Percentiles rank a stretch among this genome's conserved stretches.
Evolutionary conservation across 2,797 vertebrate species (phyloP).

Genomic region (Oreochromis grahami): DNA sequence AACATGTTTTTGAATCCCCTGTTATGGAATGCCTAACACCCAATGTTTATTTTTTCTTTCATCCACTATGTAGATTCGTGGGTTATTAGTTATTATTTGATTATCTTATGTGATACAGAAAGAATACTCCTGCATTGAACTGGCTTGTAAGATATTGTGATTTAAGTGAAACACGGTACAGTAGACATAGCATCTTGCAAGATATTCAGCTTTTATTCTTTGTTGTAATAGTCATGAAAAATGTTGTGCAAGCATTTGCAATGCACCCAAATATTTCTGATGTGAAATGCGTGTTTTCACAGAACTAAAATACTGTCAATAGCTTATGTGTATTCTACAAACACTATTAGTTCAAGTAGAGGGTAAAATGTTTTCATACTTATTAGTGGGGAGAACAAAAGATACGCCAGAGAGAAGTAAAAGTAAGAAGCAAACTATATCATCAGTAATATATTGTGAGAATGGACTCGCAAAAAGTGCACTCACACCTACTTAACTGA

Average conservation of each 20-base stretch:
- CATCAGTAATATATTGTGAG: conserved; percentile 48
- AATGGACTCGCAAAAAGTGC: conserved; percentile 21
- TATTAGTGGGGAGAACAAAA: conserved; percentile 6
- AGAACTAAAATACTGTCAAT: not conserved
- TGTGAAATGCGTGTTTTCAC: not conserved
- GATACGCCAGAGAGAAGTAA: conserved; percentile 33
- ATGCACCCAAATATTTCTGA: not conserved
- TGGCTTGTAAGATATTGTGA: conserved; percentile 13
- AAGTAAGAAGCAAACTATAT: conserved; percentile 47
- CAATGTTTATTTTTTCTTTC: not conserved
- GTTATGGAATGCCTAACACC: not conserved
- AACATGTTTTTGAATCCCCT: not conserved
- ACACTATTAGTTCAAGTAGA: not conserved
- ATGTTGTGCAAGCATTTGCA: not conserved
- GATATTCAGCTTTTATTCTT: not conserved
- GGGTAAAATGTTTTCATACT: conserved; percentile 12
- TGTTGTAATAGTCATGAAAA: not conserved
- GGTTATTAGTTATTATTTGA: not conserved
- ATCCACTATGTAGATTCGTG: not conserved
- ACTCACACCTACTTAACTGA: conserved; percentile 28
- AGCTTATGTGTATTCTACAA: not conserved
- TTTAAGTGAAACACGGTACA: not conserved
- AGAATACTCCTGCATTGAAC: not conserved
- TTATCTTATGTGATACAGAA: conserved; percentile 10
- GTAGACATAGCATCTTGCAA: not conserved